Conservation (phyloP, 1,140 invertebrate species). For the Cephus cinctus region DNA sequence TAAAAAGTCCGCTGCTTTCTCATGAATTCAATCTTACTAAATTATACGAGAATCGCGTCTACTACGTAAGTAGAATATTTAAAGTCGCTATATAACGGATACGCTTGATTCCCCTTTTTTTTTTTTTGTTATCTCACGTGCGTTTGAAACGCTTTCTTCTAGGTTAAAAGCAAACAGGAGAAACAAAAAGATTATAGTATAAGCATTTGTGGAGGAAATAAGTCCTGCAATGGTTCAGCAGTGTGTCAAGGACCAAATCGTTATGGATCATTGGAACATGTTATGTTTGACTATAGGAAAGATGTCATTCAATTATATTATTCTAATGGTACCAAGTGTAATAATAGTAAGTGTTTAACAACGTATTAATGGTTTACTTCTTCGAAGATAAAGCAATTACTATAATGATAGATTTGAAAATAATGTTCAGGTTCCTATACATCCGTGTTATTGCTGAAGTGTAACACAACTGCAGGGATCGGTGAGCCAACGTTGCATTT, state of each 20-base stretch:
- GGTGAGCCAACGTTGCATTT: constrained; percentile 25
- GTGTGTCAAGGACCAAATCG: constrained; percentile 28
- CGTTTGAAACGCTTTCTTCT: no score
- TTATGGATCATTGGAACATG: constrained; percentile 32
- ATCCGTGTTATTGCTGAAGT: constrained; percentile 32
- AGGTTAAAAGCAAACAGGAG: constrained; percentile 22
- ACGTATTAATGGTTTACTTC: background rate
- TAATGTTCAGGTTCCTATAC: constrained; percentile 20
- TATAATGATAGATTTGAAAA: constrained; percentile 1
- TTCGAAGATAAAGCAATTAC: constrained; percentile 5
- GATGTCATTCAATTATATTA: constrained; percentile 33
- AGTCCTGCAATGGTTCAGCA: constrained; percentile 30
- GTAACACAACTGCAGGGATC: constrained; percentile 25
- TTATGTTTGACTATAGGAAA: constrained; percentile 35
- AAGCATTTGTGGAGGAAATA: constrained; percentile 31
- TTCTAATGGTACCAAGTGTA: constrained; percentile 33
- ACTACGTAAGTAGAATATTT: constrained; percentile 29
- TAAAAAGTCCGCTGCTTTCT: constrained; percentile 26
- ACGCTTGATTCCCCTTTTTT: no score
- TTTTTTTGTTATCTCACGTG: no score
- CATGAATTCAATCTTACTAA: constrained; percentile 32
- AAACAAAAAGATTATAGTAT: constrained; percentile 26
- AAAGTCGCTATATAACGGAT: no score
- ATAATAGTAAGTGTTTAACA: constrained; percentile 26
- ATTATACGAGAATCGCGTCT: constrained; percentile 18